Evolutionary conservation across 2,888 invertebrate species (phyloP).

Genomic region (Phengaris alcon): DNA sequence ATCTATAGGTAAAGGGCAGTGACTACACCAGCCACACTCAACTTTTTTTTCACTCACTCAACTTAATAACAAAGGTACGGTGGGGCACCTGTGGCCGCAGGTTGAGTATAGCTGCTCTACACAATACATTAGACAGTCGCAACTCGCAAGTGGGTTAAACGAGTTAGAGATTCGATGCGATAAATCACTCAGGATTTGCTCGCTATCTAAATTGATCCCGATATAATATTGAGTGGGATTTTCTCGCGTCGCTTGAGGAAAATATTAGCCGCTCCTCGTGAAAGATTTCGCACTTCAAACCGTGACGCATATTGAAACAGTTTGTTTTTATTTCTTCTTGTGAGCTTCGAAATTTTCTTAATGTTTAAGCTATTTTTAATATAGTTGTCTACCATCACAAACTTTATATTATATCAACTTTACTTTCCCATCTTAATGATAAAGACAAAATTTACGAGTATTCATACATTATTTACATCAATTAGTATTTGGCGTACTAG

Average conservation of each 20-base stretch:
- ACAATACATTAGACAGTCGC: conserved; percentile 51
- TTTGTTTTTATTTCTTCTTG: conserved; percentile 5
- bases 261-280: not conserved
- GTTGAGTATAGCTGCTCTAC: no score
- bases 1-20: no score
- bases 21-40: no score
- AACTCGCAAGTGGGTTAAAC: conserved; percentile 59
- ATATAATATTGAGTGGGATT: conserved; percentile 32
- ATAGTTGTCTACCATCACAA: not conserved
- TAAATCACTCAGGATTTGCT: conserved; percentile 41
- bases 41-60: no score
- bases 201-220: conserved; percentile 31
- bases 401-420: not conserved
- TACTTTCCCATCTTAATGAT: not conserved
- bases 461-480: no score
- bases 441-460: not conserved
- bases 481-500: not conserved
- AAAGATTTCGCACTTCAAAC: conserved; percentile 25
- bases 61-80: no score
- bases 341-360: not conserved
- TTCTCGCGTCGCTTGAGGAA: conserved; percentile 31
- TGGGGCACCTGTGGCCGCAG: no score
- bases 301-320: not conserved
- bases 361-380: not conserved
- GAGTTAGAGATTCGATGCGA: conserved; percentile 42